Conservation (phyloP, 2,888 invertebrate species). For the Rhynchonema sp. region DNA sequence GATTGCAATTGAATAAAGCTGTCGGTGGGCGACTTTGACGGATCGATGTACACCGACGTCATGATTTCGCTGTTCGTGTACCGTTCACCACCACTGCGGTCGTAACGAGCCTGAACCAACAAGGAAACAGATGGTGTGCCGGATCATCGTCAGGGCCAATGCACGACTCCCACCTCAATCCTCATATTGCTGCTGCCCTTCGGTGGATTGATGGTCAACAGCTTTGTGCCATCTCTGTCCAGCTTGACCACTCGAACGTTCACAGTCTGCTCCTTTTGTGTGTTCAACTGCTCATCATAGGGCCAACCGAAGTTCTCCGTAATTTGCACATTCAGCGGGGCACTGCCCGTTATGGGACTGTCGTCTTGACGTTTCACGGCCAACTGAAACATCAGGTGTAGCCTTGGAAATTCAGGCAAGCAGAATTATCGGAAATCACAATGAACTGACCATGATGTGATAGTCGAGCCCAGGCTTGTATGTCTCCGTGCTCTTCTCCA, state of each 20-base stretch:
- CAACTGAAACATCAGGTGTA: no score
- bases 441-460: constrained; percentile 50
- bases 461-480: constrained; percentile 73
- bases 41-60: constrained; percentile 19
- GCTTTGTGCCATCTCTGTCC: constrained; percentile 24
- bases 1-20: constrained; percentile 22
- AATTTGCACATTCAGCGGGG: background rate
- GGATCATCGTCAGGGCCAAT: no score
- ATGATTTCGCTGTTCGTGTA: constrained; percentile 20
- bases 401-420: no score
- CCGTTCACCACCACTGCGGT: constrained; percentile 20
- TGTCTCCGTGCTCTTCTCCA: constrained; percentile 58
- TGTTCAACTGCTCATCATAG: background rate
- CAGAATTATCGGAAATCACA: background rate
- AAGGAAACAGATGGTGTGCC: no score
- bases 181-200: constrained; percentile 14
- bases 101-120: constrained; percentile 14
- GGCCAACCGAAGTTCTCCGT: background rate
- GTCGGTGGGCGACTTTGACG: constrained; percentile 20
- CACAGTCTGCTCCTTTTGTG: background rate
- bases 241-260: constrained; percentile 15
- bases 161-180: no score
- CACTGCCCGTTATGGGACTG: constrained; percentile 17
- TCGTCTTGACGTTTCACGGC: constrained; percentile 24
- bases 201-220: constrained; percentile 19